Base-by-base conservation (phyloP, 2,888 invertebrate species). In the Habrosyne pyritoides region DNA sequence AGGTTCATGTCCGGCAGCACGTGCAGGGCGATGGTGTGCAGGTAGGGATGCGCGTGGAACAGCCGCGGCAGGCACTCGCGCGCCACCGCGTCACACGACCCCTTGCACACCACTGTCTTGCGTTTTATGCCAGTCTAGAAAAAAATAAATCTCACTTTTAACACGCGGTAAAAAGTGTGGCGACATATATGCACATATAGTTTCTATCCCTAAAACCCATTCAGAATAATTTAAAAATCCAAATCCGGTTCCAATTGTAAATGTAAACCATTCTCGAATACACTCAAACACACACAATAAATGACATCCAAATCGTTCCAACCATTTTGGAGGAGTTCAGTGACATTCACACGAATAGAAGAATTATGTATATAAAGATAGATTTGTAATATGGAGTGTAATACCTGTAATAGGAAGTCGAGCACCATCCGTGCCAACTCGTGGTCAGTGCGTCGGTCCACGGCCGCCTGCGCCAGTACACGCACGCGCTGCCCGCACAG, bases 331-430 rank as follows among this genome's bases (percentile, higher is more conserved):
- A n/a, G n/a, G n/a, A n/a, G n/a, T n/a, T n/a, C n/a, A n/a, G n/a
- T n/a, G n/a, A n/a, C n/a, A n/a, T n/a, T n/a, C n/a, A n/a, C n/a
- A n/a, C n/a, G n/a, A n/a, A n/a, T n/a, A n/a, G n/a, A n/a, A n/a
- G n/a, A n/a, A n/a, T n/a, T n/a, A n/a, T n/a, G n/a, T n/a, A n/a
- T n/a, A n/a, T n/a, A n/a, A n/a, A n/a, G n/a, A n/a, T n/a, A n/a
- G n/a, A n/a, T n/a, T n/a, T n/a, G n/a, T n/a, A n/a, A n/a, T n/a
- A 14, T 46, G 10, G 53, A 53, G 47, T 46, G 21, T 51, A 59
- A 28, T 55, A 89, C 91, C 77, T 86, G 83, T 2, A 89, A 61
- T 5, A 91, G 62, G 47, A 88, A 89, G 12, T 87, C 81, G 0
- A 89, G 63, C 1, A 87, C 78, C 0, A 69, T 70, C 26, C 73